Evolutionary conservation across 2,888 invertebrate genomes (phyloP).

Genomic region (Lithophane leautieri): DNA sequence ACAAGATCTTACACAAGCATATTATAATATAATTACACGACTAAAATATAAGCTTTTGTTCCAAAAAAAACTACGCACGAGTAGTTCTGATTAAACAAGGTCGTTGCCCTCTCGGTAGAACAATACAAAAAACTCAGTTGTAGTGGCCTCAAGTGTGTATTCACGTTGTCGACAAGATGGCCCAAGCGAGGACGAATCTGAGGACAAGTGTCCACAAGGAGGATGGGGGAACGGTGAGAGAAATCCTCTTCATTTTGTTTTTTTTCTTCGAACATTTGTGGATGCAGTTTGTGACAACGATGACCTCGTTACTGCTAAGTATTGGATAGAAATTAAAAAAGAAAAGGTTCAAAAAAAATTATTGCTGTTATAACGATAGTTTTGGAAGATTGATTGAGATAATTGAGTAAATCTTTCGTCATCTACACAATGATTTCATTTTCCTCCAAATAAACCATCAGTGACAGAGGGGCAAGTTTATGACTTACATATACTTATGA

Average conservation of each 20-base stretch:
- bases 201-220: constrained; percentile 3
- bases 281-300: constrained; percentile 10
- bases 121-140: constrained; percentile 7
- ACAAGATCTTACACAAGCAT: constrained; percentile 12
- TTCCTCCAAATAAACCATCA: no score
- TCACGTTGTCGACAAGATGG: constrained; percentile 20
- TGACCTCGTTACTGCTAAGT: constrained; percentile 1
- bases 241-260: constrained; percentile 16
- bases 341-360: not conserved
- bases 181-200: not conserved
- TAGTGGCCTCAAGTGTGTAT: constrained; percentile 6
- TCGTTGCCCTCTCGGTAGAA: constrained; percentile 10
- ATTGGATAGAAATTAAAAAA: not conserved
- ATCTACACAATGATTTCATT: no score
- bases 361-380: not conserved
- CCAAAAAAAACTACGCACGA: constrained; percentile 1
- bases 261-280: not conserved
- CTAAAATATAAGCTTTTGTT: constrained; percentile 1
- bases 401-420: no score
- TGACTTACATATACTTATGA: no score
- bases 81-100: constrained; percentile 9
- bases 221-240: not conserved
- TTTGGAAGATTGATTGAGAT: not conserved
- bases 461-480: no score
- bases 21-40: not conserved